Evolutionary conservation across 1,140 invertebrate species (phyloP).

Genomic region (Holcopasites calliopsidis): DNA sequence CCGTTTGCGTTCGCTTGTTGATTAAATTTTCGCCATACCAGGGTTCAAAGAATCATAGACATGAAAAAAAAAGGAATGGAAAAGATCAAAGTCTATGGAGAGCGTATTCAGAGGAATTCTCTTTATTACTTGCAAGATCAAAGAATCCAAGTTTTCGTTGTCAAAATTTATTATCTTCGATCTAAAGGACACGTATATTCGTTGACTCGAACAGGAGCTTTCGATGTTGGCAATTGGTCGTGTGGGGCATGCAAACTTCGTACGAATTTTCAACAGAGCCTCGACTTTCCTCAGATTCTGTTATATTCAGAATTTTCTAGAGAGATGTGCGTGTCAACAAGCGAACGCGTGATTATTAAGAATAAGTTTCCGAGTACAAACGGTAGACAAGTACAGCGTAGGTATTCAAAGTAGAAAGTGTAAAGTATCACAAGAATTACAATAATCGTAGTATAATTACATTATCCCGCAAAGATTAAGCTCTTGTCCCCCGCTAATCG

Average conservation of each 20-base stretch:
- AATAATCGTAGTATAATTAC: conserved; percentile 70
- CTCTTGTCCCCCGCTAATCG: conserved; percentile 50
- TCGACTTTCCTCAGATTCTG: background rate
- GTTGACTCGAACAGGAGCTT: conserved; percentile 57
- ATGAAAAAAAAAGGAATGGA: too few species aligned
- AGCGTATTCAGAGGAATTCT: background rate
- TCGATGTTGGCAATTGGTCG: conserved; percentile 69
- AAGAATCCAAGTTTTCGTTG: conserved; percentile 58
- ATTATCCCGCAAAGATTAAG: conserved; percentile 54
- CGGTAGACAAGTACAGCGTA: conserved; percentile 66
- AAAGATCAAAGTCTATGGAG: background rate
- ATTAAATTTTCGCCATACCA: conserved; percentile 20
- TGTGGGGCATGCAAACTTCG: conserved; percentile 12
- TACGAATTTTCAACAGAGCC: background rate
- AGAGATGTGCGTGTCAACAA: conserved; percentile 39
- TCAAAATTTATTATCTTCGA: conserved; percentile 40
- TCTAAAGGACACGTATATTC: conserved; percentile 50
- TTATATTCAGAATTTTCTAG: background rate
- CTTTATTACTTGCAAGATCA: background rate
- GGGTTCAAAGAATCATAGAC: too few species aligned
- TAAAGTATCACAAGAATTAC: conserved; percentile 76
- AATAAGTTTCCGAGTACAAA: conserved; percentile 61
- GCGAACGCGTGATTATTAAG: conserved; percentile 48
- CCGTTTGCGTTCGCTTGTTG: conserved; percentile 59
- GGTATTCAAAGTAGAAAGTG: conserved; percentile 77